phyloP scores from a whole-genome alignment of 2,113 vertebrate genomes.

The Apaloderma vittatum region DNA sequence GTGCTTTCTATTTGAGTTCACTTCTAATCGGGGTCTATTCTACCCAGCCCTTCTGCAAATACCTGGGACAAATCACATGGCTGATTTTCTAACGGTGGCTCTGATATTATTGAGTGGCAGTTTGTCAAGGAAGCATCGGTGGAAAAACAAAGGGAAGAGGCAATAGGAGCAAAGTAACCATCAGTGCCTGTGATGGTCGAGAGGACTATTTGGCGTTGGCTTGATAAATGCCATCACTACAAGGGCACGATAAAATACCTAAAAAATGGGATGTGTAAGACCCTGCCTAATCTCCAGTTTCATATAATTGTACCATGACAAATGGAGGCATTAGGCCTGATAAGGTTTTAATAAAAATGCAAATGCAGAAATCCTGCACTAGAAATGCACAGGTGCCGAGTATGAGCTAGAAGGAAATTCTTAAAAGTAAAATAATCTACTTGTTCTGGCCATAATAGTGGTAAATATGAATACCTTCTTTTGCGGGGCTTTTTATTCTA shows the following conservation, averaged over 20 bases:
- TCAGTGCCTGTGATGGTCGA: not conserved
- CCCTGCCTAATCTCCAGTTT: conserved; percentile 32
- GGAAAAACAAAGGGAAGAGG: not conserved
- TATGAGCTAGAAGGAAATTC: not conserved
- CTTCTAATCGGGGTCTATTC: not conserved
- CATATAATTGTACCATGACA: conserved; percentile 55
- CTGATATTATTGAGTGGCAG: not conserved
- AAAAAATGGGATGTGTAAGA: not conserved
- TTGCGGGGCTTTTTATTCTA: not conserved
- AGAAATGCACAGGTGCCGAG: not conserved
- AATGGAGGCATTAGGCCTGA: conserved; percentile 64
- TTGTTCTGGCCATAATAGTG: not conserved
- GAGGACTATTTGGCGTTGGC: not conserved
- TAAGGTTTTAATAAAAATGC: conserved; percentile 78
- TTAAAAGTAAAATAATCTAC: conserved; percentile 17
- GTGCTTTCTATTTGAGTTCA: not conserved
- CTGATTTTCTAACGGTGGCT: not conserved
- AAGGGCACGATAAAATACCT: not conserved
- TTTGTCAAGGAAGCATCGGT: not conserved
- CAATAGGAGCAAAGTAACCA: not conserved
- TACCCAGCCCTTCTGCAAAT: not conserved
- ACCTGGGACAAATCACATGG: not conserved
- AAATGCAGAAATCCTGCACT: conserved; percentile 47
- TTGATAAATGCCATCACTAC: not conserved
- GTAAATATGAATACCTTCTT: not conserved